Evolutionary conservation across 2,113 vertebrate species (phyloP).

Genomic region (Charadrius vociferus): DNA sequence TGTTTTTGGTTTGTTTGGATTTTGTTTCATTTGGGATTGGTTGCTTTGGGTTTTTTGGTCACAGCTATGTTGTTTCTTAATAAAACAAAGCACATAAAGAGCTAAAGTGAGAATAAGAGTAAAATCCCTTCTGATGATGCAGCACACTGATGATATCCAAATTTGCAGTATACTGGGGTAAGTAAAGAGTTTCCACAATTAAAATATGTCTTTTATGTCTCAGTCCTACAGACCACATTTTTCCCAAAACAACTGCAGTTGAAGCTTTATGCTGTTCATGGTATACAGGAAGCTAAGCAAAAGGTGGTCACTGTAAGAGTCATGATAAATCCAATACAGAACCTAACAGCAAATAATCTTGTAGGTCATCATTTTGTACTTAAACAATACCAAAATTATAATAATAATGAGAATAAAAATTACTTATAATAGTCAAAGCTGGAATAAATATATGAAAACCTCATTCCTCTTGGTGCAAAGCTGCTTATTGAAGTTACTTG

Average conservation of each 20-base stretch:
- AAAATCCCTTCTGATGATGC: neutral
- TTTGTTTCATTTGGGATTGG: neutral
- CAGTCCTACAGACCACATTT: rapidly evolving
- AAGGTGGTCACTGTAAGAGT: neutral
- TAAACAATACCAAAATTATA: neutral
- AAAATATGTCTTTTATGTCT: neutral
- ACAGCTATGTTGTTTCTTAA: neutral
- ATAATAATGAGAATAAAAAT: neutral
- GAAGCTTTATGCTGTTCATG: neutral
- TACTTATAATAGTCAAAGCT: neutral
- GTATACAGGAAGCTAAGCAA: neutral
- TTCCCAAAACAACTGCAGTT: neutral
- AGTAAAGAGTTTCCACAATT: neutral
- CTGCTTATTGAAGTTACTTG: neutral
- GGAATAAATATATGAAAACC: neutral
- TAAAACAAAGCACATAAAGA: neutral
- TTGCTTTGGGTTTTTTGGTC: neutral
- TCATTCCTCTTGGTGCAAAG: neutral
- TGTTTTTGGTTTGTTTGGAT: no score
- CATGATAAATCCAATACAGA: neutral
- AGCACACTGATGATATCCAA: neutral
- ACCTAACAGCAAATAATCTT: neutral
- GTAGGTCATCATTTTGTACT: neutral
- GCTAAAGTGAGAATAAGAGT: neutral
- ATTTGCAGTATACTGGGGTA: neutral